phyloP scores from a whole-genome alignment of 1,140 invertebrate genomes.

The Pararge aegeria region DNA sequence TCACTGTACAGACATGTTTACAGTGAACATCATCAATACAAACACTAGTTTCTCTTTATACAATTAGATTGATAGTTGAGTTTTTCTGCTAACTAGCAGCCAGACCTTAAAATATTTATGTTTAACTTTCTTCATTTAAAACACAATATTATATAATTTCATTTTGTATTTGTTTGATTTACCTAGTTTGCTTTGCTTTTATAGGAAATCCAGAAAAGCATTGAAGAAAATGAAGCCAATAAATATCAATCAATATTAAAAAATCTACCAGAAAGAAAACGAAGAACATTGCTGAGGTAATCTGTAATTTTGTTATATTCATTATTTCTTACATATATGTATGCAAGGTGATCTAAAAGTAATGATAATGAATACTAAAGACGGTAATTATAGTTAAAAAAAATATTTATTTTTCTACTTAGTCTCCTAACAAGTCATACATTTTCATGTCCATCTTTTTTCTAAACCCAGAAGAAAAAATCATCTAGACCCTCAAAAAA shows the following conservation, averaged over 20 bases:
- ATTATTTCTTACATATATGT: background rate
- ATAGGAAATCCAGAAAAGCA: constrained; percentile 26
- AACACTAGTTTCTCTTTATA: too few species aligned
- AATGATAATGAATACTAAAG: background rate
- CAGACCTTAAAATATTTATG: too few species aligned
- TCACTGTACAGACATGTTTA: too few species aligned
- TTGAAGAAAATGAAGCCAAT: constrained; percentile 29
- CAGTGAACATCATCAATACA: too few species aligned
- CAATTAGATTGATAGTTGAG: too few species aligned
- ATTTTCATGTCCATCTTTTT: constrained; percentile 22
- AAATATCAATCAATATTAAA: constrained; percentile 52
- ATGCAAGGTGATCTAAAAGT: constrained; percentile 3
- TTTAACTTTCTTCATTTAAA: too few species aligned
- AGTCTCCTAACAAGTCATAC: background rate
- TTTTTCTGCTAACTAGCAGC: too few species aligned
- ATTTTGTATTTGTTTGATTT: too few species aligned
- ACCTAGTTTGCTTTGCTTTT: background rate
- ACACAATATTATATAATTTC: too few species aligned
- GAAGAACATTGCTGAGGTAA: constrained; percentile 60
- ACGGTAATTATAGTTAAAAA: constrained; percentile 1
- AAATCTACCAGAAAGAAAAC: constrained; percentile 61
- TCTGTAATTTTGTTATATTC: constrained; percentile 13
- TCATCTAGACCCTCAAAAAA: constrained; percentile 23
- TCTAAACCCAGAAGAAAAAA: constrained; percentile 25
- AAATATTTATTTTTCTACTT: background rate